Conservation (phyloP, 2,888 invertebrate species). For the Noctua fimbriata region DNA sequence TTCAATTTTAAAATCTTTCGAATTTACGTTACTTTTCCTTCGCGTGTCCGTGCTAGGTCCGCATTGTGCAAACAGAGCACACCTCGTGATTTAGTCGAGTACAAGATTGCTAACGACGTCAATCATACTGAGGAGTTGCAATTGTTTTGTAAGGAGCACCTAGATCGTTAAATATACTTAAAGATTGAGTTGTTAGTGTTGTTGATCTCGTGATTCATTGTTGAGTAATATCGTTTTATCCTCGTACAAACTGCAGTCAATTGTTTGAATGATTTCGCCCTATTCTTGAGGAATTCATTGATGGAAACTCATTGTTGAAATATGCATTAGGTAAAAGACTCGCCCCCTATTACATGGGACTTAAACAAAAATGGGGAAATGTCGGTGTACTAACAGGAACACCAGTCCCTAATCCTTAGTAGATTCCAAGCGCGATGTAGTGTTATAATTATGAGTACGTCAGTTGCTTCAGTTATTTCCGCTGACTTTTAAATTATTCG, state of each 20-base stretch:
- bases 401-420: too few species aligned
- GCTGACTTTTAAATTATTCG: background rate
- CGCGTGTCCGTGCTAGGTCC: background rate
- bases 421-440: background rate
- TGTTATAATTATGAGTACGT: background rate
- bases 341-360: too few species aligned
- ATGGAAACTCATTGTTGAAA: background rate
- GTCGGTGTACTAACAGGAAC: background rate
- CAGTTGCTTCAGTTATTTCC: background rate
- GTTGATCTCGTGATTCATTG: background rate
- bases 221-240: background rate
- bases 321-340: background rate
- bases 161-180: background rate
- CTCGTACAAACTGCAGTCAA: background rate
- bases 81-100: slow-evolving; percentile 26
- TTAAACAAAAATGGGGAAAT: background rate
- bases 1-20: background rate
- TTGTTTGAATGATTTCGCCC: background rate
- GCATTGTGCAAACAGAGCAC: slow-evolving; percentile 19
- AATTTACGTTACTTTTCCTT: background rate
- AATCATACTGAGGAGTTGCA: slow-evolving; percentile 66
- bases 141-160: slow-evolving; percentile 37
- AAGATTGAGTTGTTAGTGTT: background rate
- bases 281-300: background rate
- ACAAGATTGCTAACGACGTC: slow-evolving; percentile 60